These are phyloP conservation scores for Pantelozetes paolii DNA, from an alignment of 2,888 invertebrate species.

Conservation along the genomic window DNA sequence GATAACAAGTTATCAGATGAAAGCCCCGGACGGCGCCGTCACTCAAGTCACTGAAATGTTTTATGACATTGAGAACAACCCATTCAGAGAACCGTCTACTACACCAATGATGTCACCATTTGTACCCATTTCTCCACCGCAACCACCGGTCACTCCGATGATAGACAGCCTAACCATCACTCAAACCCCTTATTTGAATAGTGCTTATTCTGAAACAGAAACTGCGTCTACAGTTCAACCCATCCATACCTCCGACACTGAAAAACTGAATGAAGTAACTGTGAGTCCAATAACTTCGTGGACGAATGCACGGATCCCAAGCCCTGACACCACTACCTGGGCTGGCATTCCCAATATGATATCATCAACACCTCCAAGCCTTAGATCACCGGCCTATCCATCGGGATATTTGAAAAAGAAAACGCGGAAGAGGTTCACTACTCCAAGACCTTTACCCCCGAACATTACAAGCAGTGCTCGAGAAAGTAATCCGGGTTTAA, in stretches of 20 bases:
- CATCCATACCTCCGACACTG: not conserved
- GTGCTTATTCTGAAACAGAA: not conserved
- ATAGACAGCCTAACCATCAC: not conserved
- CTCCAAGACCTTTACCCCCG: not conserved
- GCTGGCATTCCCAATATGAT: not conserved
- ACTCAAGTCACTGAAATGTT: conserved; percentile 41
- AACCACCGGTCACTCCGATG: not conserved
- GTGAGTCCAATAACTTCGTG: not conserved
- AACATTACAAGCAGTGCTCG: not conserved
- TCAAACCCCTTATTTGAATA: not conserved
- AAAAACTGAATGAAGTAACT: not conserved
- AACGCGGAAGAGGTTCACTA: not conserved
- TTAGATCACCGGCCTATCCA: not conserved
- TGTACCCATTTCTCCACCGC: not conserved
- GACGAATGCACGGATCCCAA: not conserved
- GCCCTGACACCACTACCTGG: not conserved
- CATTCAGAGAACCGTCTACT: conserved; percentile 11
- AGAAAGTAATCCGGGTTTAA: not conserved
- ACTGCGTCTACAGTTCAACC: not conserved
- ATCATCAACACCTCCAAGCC: not conserved
- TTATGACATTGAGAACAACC: conserved; percentile 38
- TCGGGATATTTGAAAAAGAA: not conserved
- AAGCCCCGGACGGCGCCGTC: conserved; percentile 35
- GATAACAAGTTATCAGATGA: conserved; percentile 26
- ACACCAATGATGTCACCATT: not conserved